phyloP scores from a whole-genome alignment of 37 sponge, comb jelly and placozoan genomes.

The Geodia barretti region DNA sequence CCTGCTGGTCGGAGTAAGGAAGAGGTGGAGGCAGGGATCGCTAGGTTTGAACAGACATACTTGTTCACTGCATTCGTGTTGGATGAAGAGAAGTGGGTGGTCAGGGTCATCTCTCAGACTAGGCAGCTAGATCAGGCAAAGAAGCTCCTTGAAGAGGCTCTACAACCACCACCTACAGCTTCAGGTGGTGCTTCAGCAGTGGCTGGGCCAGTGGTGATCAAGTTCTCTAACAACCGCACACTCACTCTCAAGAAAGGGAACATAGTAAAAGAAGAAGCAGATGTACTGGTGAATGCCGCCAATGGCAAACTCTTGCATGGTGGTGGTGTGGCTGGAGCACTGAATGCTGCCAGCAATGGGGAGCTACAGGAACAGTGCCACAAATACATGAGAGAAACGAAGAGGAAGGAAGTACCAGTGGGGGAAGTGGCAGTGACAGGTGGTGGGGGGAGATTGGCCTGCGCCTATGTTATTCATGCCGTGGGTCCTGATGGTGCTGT shows the following conservation, averaged over 20 bases:
- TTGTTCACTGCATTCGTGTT: conserved; percentile 12
- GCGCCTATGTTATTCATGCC: conserved; percentile 68
- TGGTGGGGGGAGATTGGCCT: conserved; percentile 62
- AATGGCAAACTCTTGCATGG: conserved; percentile 49
- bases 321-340: conserved; percentile 77
- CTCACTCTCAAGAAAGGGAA: conserved; percentile 63
- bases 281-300: conserved; percentile 77
- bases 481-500: conserved; percentile 51
- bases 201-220: not conserved
- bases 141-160: conserved; percentile 4
- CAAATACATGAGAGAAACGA: not conserved
- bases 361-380: conserved; percentile 37
- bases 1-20: not conserved
- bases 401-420: conserved; percentile 12
- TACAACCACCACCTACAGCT: not conserved
- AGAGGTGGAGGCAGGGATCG: not conserved
- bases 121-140: conserved; percentile 55
- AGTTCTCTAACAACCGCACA: conserved; percentile 12
- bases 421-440: conserved; percentile 55
- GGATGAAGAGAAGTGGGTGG: not conserved
- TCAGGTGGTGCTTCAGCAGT: no score
- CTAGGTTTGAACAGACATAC: not conserved
- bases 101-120: conserved; percentile 27
- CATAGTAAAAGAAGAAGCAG: conserved; percentile 55
- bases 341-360: conserved; percentile 47